Percentiles rank a stretch among this genome's conserved stretches.
These are phyloP conservation scores for rabbit (Oryctolagus cuniculus) DNA, from an alignment of 2,113 vertebrate genomes.

Conservation along the genomic window DNA sequence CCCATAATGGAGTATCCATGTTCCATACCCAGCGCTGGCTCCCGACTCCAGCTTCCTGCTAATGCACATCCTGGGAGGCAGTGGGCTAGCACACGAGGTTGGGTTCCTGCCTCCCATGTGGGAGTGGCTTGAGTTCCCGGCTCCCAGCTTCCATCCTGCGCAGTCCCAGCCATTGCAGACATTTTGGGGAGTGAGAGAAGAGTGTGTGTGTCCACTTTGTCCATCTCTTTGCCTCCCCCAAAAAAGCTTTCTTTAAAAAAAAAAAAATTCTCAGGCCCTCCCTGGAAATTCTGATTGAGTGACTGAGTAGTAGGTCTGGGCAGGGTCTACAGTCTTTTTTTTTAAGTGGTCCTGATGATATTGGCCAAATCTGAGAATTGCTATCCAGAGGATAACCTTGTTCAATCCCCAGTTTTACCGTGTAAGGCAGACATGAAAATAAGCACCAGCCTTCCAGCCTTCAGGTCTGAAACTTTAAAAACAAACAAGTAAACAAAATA, in stretches of 20 bases:
- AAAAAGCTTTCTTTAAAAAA: neutral
- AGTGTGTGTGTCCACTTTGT: too few relatives aligned
- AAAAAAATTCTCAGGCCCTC: neutral
- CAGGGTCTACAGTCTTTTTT: neutral
- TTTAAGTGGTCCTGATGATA: neutral
- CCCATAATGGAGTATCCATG: too few relatives aligned
- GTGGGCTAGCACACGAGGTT: too few relatives aligned
- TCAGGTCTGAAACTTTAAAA: slow-evolving; percentile 10
- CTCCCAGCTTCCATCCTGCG: too few relatives aligned
- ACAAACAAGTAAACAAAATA: neutral
- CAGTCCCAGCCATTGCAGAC: too few relatives aligned
- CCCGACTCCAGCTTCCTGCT: too few relatives aligned
- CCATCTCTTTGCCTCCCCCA: too few relatives aligned
- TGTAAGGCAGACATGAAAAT: slow-evolving; percentile 14
- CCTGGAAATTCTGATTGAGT: neutral
- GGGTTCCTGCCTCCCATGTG: too few relatives aligned
- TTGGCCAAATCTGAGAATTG: neutral
- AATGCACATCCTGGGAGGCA: too few relatives aligned
- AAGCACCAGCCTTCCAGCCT: neutral
- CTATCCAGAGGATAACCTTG: neutral
- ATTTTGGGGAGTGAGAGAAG: too few relatives aligned
- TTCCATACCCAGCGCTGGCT: too few relatives aligned
- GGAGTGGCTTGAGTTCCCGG: too few relatives aligned
- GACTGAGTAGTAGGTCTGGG: neutral
- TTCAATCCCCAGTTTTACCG: neutral